phyloP scores from a whole-genome alignment of 2,113 vertebrate genomes.

The Aleadryas rufinucha region DNA sequence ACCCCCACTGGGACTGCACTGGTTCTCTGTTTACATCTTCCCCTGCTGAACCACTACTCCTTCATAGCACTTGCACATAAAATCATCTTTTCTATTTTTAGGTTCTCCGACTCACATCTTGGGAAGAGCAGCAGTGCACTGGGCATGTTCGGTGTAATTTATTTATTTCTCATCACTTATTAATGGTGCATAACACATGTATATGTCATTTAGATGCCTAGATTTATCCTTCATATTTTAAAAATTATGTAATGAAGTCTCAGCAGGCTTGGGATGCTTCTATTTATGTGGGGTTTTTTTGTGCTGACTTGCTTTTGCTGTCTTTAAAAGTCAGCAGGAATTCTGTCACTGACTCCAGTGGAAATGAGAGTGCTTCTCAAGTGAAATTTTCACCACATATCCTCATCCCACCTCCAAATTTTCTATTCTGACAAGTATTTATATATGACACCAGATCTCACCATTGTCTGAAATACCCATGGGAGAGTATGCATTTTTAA shows the following conservation, averaged over 20 bases:
- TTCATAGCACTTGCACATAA: conserved; percentile 9
- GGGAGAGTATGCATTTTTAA: neutral
- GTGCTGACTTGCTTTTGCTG: neutral
- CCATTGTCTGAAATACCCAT: neutral
- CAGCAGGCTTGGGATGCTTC: neutral
- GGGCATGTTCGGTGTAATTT: conserved; percentile 14
- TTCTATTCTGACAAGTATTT: neutral
- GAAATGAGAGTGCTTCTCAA: neutral
- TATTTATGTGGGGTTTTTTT: neutral
- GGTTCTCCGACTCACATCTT: neutral
- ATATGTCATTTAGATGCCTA: conserved; percentile 30
- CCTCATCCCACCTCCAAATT: neutral
- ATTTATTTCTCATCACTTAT: conserved; percentile 55
- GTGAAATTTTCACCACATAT: neutral
- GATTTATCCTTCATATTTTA: conserved; percentile 12
- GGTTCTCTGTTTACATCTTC: conserved; percentile 6
- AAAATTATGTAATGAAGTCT: conserved; percentile 17
- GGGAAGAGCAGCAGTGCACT: neutral
- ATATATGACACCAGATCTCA: neutral
- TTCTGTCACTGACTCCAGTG: neutral
- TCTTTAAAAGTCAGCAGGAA: neutral
- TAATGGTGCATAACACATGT: conserved; percentile 32
- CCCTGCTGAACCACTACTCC: neutral
- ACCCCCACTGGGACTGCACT: neutral
- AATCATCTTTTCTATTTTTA: conserved; percentile 46